A percentile compares a stretch with the other conserved stretches of the same genome.
phyloP scores from a whole-genome alignment of 2,113 vertebrate species.

The Budorcas taxicolor region DNA sequence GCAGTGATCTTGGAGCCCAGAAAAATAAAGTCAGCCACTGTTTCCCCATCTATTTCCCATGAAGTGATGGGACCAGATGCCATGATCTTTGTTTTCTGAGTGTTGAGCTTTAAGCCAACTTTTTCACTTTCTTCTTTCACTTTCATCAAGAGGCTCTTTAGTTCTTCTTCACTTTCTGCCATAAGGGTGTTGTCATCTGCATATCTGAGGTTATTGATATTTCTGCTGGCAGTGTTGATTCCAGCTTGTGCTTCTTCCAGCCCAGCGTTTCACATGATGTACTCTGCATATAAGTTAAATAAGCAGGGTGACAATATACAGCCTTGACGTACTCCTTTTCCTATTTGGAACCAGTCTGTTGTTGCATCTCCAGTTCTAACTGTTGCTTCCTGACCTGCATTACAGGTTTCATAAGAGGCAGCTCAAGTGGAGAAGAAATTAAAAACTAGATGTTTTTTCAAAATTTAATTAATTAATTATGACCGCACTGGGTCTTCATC shows the following conservation, averaged over 20 bases:
- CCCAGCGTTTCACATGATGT: background rate
- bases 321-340: background rate
- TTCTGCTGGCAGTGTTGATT: accelerated
- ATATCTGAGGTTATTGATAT: background rate
- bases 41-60: background rate
- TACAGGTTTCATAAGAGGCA: background rate
- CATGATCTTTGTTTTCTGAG: background rate
- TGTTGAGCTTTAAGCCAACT: background rate
- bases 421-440: background rate
- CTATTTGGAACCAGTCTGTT: background rate
- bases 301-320: background rate
- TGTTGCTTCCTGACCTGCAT: background rate
- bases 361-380: background rate
- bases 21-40: background rate
- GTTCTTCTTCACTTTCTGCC: background rate
- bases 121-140: background rate
- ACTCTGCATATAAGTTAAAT: background rate
- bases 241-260: background rate
- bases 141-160: background rate
- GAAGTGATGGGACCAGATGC: background rate
- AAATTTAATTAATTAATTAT: background rate
- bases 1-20: background rate
- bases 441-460: background rate
- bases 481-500: background rate
- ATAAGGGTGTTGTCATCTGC: background rate